These are phyloP conservation scores for Mesitornis unicolor DNA, from an alignment of 2,113 vertebrate species.

Conservation along the genomic window DNA sequence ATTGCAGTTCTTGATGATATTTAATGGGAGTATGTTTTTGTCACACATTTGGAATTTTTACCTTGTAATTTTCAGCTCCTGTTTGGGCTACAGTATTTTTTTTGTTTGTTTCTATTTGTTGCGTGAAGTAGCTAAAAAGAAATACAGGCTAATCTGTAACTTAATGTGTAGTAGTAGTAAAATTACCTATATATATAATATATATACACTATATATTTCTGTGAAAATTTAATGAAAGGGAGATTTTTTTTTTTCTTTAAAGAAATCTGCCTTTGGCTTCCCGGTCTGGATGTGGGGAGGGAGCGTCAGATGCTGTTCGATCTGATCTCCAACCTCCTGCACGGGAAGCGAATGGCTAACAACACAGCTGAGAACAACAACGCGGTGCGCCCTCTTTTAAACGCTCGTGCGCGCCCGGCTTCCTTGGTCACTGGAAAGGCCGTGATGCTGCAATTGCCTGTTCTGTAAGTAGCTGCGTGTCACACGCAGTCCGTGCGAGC, in stretches of 20 bases:
- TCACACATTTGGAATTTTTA: constrained; percentile 60
- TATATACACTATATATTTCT: neutral
- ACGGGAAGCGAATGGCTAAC: neutral
- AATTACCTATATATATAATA: neutral
- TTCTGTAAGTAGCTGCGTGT: neutral
- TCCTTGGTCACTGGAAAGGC: neutral
- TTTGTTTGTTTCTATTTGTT: constrained; percentile 57
- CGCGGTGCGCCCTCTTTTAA: neutral
- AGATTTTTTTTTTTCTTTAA: neutral
- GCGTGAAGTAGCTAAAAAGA: constrained; percentile 60
- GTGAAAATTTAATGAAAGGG: neutral
- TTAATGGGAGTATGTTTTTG: constrained; percentile 63
- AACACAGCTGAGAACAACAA: neutral
- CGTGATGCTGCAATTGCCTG: neutral
- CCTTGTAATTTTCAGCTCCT: constrained; percentile 53
- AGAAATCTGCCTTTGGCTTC: constrained; percentile 18
- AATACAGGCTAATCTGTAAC: constrained; percentile 10
- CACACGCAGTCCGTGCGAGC: neutral
- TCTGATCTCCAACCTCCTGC: neutral
- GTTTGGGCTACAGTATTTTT: constrained; percentile 22
- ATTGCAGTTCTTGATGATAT: constrained; percentile 32
- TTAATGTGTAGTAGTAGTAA: constrained; percentile 44
- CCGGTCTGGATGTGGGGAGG: neutral
- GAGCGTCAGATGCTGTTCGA: neutral
- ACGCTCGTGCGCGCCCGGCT: neutral